Evolutionary conservation across 2,888 invertebrate species (phyloP).

Genomic region (Julus scandinavius): DNA sequence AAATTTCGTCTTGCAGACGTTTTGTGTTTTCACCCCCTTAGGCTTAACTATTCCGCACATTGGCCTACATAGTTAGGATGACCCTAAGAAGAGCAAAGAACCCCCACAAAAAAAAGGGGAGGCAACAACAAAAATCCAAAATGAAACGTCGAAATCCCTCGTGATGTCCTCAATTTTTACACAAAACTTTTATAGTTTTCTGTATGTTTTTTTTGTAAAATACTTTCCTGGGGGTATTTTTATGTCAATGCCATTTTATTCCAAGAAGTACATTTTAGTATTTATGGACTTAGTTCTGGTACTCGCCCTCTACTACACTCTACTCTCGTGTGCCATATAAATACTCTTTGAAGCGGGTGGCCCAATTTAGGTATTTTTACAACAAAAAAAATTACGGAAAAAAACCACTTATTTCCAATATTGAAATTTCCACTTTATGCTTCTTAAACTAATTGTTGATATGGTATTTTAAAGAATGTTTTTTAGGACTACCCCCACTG

Average conservation of each 20-base stretch:
- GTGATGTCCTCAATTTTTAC: neutral
- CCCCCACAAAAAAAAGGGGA: neutral
- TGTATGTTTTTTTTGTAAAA: neutral
- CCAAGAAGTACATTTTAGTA: neutral
- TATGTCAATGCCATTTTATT: neutral
- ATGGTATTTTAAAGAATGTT: too few relatives aligned
- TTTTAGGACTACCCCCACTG: neutral
- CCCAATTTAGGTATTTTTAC: neutral
- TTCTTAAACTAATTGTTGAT: neutral
- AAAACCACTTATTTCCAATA: neutral
- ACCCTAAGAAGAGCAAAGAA: neutral
- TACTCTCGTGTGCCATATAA: neutral
- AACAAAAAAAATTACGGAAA: neutral
- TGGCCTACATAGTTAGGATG: slow-evolving; percentile 11
- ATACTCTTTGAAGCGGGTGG: neutral
- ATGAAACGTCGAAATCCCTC: neutral
- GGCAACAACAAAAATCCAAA: too few relatives aligned
- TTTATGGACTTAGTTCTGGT: neutral
- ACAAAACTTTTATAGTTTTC: slow-evolving; percentile 3
- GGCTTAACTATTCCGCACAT: neutral
- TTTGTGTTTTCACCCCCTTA: neutral
- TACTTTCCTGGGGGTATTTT: neutral
- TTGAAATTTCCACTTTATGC: neutral
- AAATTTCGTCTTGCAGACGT: neutral
- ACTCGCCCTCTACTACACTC: too few relatives aligned